Conservation (phyloP, 2,888 invertebrate genomes). For the Chromoteleia sp. region DNA sequence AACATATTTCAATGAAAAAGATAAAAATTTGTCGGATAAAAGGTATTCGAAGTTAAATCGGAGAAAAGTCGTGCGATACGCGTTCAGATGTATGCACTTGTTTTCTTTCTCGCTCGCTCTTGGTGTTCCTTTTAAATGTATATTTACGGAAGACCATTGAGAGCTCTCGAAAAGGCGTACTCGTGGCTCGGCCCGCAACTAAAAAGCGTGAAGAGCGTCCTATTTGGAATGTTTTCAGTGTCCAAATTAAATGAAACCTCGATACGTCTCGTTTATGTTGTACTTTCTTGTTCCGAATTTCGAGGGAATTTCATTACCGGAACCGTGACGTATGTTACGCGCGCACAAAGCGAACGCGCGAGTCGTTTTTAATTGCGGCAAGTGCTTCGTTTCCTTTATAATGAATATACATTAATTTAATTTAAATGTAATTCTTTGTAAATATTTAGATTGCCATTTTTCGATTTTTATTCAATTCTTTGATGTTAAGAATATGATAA, state of each 20-base stretch:
- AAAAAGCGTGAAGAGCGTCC: constrained; percentile 73
- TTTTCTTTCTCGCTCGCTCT: constrained; percentile 18
- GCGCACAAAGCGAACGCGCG: constrained; percentile 20
- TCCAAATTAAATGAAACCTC: constrained; percentile 67
- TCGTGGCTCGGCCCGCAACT: constrained; percentile 57
- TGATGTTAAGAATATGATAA: neutral
- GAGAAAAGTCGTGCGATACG: no score
- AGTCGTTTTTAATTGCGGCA: constrained; percentile 37
- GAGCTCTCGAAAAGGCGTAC: constrained; percentile 54
- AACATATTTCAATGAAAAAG: no score
- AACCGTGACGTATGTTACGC: constrained; percentile 42
- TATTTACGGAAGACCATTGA: constrained; percentile 54
- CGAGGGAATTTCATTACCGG: constrained; percentile 60
- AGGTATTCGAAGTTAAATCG: no score
- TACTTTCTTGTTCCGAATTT: constrained; percentile 68
- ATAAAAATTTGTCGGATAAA: no score
- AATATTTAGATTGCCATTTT: no score
- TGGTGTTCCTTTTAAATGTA: constrained; percentile 35
- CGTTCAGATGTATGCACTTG: no score
- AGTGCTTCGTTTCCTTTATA: constrained; percentile 34
- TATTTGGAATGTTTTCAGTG: constrained; percentile 68
- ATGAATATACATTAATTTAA: constrained; percentile 34
- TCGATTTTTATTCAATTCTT: neutral
- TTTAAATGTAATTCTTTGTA: no score
- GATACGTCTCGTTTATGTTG: constrained; percentile 62